Percentiles rank a stretch among this genome's conserved stretches.
These are phyloP conservation scores for Brachionus paranguensis DNA, from an alignment of 1,140 invertebrate genomes.

Conservation along the genomic window DNA sequence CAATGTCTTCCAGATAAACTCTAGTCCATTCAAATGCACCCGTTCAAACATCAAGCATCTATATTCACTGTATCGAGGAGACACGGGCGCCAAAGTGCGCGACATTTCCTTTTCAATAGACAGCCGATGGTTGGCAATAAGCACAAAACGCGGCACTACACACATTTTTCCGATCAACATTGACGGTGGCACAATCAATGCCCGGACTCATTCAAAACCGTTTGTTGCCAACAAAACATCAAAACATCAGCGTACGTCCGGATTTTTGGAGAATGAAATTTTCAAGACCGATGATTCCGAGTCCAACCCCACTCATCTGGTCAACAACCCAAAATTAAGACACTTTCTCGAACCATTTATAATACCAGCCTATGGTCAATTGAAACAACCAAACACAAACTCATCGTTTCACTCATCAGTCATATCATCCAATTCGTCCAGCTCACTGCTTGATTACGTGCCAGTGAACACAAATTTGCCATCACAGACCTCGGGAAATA, in stretches of 20 bases:
- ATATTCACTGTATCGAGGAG: constrained; percentile 80
- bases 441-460: background rate
- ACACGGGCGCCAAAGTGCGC: constrained; percentile 60
- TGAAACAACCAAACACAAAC: constrained; percentile 33
- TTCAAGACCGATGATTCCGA: background rate
- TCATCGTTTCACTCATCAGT: constrained; percentile 27
- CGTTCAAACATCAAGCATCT: constrained; percentile 88
- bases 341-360: background rate
- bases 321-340: constrained; percentile 32
- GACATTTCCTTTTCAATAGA: constrained; percentile 74
- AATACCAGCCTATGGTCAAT: constrained; percentile 28
- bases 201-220: constrained; percentile 82
- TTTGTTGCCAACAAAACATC: constrained; percentile 86
- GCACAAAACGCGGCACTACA: constrained; percentile 87
- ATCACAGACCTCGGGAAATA: background rate
- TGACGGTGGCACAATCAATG: constrained; percentile 81
- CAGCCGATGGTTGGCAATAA: constrained; percentile 88
- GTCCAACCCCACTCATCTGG: background rate
- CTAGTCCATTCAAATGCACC: constrained; percentile 78
- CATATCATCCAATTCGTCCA: background rate
- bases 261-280: constrained; percentile 59
- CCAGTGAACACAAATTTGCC: background rate
- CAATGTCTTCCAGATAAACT: constrained; percentile 85
- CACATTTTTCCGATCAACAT: constrained; percentile 93
- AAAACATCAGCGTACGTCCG: constrained; percentile 88